phyloP scores from a whole-genome alignment of 2,797 vertebrate genomes.

The Coluber constrictor region DNA sequence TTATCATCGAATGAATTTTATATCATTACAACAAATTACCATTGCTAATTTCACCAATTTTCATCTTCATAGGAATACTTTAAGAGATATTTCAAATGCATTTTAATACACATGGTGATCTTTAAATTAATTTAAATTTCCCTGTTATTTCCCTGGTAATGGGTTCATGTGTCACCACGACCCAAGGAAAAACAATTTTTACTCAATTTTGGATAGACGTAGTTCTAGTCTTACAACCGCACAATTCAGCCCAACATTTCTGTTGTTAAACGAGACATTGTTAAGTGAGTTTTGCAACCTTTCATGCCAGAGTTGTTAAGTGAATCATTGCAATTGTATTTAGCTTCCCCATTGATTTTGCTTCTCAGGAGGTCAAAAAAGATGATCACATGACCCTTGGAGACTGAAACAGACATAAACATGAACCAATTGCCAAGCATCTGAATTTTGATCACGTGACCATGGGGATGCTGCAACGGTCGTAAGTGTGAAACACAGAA shows the following conservation, averaged over 20 bases:
- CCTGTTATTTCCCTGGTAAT: neutral
- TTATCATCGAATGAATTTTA: neutral
- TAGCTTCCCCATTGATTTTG: neutral
- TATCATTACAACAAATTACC: neutral
- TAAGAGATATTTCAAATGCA: neutral
- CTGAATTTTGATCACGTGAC: neutral
- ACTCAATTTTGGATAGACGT: neutral
- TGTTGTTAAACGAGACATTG: neutral
- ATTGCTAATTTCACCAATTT: neutral
- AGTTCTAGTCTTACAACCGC: neutral
- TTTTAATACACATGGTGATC: neutral
- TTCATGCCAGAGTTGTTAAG: neutral
- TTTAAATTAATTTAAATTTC: neutral
- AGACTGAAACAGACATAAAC: neutral
- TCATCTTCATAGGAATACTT: neutral
- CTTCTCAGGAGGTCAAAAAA: neutral
- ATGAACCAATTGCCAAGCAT: neutral
- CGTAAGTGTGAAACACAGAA: neutral
- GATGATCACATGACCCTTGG: neutral
- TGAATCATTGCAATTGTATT: neutral
- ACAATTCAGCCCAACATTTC: neutral
- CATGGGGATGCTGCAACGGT: neutral
- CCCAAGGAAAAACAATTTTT: neutral
- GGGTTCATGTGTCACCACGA: neutral
- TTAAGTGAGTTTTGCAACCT: neutral